Conservation (phyloP, 1,140 invertebrate genomes). For the Neodiprion fabricii region DNA sequence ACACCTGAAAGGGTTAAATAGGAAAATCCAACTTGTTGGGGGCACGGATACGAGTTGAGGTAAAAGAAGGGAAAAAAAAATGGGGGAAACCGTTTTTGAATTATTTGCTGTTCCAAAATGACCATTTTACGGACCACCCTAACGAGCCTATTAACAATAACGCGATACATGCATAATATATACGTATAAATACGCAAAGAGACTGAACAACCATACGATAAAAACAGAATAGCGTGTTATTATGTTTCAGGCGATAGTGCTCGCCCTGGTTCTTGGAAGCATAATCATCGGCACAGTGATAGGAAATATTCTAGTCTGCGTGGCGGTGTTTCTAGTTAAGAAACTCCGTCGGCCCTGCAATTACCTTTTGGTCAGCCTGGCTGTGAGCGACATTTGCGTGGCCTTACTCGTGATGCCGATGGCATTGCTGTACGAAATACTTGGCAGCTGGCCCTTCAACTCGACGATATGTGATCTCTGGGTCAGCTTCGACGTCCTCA, state of each 20-base stretch:
- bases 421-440: conserved; percentile 82
- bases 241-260: conserved; percentile 67
- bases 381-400: conserved; percentile 86
- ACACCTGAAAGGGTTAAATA: too few relatives aligned
- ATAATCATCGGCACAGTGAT: conserved; percentile 84
- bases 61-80: too few relatives aligned
- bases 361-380: conserved; percentile 89
- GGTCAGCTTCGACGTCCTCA: conserved; percentile 85
- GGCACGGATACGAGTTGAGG: too few relatives aligned
- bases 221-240: not conserved
- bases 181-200: too few relatives aligned
- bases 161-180: too few relatives aligned
- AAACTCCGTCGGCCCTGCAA: conserved; percentile 86
- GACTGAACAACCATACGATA: not conserved
- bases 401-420: conserved; percentile 85
- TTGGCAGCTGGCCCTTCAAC: conserved; percentile 85
- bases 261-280: conserved; percentile 74
- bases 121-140: too few relatives aligned
- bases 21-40: too few relatives aligned
- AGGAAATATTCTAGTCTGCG: conserved; percentile 88
- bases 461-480: conserved; percentile 83
- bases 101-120: too few relatives aligned
- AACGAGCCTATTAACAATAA: too few relatives aligned
- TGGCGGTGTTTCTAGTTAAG: conserved; percentile 86
- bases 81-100: too few relatives aligned